Evolutionary conservation across 1,140 invertebrate species (phyloP).

Genomic region (Octopus sinensis): DNA sequence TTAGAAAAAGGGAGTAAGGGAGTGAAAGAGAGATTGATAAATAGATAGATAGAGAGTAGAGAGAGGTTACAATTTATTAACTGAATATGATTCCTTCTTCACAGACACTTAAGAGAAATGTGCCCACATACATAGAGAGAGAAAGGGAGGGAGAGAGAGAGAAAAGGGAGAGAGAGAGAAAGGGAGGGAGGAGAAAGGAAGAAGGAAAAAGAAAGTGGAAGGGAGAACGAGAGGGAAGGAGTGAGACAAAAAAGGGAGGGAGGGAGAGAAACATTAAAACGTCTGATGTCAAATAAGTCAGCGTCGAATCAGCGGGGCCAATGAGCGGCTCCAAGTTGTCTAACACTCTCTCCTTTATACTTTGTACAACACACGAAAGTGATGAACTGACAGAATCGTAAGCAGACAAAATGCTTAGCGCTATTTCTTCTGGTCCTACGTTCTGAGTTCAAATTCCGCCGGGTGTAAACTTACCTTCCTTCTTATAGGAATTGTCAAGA

Average conservation of each 20-base stretch:
- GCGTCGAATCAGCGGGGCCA: background rate
- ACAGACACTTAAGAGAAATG: background rate
- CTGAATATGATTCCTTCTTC: too few species aligned
- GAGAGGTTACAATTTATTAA: too few species aligned
- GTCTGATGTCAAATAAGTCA: background rate
- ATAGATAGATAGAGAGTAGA: background rate
- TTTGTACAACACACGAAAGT: background rate
- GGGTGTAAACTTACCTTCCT: too few species aligned
- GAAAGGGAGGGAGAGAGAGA: background rate
- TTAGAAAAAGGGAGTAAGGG: background rate
- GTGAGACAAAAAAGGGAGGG: background rate
- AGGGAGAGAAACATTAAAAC: background rate
- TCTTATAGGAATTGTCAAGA: too few species aligned
- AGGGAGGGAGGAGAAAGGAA: background rate
- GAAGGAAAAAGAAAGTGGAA: background rate
- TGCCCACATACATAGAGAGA: background rate
- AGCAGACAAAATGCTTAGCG: background rate
- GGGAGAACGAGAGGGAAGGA: background rate
- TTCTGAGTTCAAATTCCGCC: too few species aligned
- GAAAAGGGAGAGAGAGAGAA: background rate
- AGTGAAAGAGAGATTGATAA: background rate
- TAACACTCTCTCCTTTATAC: background rate
- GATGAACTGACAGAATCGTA: background rate
- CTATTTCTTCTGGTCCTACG: background rate
- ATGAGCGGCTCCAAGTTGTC: background rate